Evolutionary conservation across 2,797 vertebrate genomes (phyloP).

Genomic region (Margarornis squamiger): DNA sequence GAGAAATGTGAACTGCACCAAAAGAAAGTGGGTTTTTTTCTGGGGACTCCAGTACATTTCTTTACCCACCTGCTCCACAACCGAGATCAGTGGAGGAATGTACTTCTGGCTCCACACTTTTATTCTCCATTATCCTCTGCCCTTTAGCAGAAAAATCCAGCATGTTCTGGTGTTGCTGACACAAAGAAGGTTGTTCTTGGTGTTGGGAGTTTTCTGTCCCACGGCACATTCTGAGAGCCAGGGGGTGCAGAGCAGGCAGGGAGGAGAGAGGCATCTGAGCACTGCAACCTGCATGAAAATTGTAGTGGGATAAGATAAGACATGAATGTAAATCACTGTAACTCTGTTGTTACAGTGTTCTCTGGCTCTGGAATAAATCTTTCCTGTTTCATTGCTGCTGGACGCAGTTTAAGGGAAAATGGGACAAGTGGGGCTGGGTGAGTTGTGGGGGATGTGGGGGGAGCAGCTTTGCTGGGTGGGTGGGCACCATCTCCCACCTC

Average conservation of each 20-base stretch:
- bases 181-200: background rate
- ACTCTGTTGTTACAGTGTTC: background rate
- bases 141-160: background rate
- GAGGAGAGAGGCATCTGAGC: fast-evolving
- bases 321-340: background rate
- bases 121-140: background rate
- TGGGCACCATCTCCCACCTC: background rate
- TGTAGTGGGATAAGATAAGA: background rate
- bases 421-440: background rate
- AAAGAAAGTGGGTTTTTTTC: background rate
- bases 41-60: background rate
- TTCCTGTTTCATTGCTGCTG: background rate
- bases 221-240: background rate
- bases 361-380: background rate
- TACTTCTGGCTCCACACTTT: fast-evolving
- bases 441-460: background rate
- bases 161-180: fast-evolving
- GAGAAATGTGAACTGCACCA: background rate
- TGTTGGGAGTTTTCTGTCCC: background rate
- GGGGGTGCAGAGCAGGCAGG: background rate
- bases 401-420: background rate
- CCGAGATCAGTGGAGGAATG: background rate
- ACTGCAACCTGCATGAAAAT: fast-evolving
- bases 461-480: background rate
- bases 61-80: background rate